Conservation (phyloP, 2,113 vertebrate genomes). For the Suricata suricatta region DNA sequence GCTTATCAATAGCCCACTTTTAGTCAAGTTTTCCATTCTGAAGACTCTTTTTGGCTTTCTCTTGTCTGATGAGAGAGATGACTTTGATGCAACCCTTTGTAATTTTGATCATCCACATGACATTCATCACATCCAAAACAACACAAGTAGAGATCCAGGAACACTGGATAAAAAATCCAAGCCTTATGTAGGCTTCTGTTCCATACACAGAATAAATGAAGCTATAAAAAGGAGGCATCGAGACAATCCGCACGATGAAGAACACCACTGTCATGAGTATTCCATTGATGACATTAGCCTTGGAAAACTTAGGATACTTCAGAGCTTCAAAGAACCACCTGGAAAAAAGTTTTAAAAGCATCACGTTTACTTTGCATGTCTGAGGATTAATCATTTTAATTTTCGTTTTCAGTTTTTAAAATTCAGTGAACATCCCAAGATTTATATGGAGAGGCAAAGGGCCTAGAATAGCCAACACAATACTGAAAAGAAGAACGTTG, state of each 20-base stretch:
- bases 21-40: constrained; percentile 95
- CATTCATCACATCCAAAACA: constrained; percentile 96
- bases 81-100: constrained; percentile 94
- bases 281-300: constrained; percentile 94
- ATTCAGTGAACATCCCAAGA: neutral
- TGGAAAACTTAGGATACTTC: constrained; percentile 94
- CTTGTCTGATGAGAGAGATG: constrained; percentile 86
- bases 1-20: constrained; percentile 58
- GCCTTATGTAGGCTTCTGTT: constrained; percentile 91
- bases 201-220: constrained; percentile 90
- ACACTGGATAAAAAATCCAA: constrained; percentile 89
- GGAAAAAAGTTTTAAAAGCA: constrained; percentile 82
- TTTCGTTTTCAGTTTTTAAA: neutral
- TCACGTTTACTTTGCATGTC: neutral
- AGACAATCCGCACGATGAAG: constrained; percentile 94
- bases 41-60: constrained; percentile 83
- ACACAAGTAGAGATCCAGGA: constrained; percentile 93
- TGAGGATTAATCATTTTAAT: neutral
- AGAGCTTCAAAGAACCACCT: constrained; percentile 99
- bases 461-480: neutral
- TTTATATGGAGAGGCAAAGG: neutral
- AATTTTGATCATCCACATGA: constrained; percentile 99
- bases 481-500: neutral
- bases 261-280: constrained; percentile 95
- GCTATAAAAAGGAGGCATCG: constrained; percentile 93